Percentiles rank a stretch among this genome's conserved stretches.
Conservation (phyloP, 2,888 invertebrate species). For the Metallyticus violacea region DNA sequence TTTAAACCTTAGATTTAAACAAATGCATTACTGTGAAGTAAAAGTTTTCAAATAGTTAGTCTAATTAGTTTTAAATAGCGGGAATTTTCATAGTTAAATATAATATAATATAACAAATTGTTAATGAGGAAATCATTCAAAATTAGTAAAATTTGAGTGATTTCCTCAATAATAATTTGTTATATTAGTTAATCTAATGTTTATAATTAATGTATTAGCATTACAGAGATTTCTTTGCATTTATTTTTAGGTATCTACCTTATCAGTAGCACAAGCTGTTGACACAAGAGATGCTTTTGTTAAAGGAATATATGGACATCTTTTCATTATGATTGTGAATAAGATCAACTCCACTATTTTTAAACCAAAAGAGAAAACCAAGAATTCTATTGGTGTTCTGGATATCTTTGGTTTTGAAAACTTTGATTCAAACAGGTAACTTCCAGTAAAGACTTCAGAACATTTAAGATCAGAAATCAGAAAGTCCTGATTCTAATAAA, state of each 20-base stretch:
- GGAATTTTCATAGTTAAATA: no score
- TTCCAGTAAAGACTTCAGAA: neutral
- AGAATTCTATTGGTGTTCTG: constrained; percentile 82
- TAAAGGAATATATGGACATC: constrained; percentile 87
- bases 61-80: neutral
- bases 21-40: neutral
- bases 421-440: constrained; percentile 73
- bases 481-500: no score
- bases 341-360: constrained; percentile 85
- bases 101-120: no score
- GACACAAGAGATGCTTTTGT: constrained; percentile 91
- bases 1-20: neutral
- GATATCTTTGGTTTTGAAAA: constrained; percentile 98
- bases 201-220: no score
- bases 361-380: constrained; percentile 58
- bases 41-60: neutral
- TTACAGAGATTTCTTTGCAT: neutral
- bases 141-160: no score
- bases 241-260: constrained; percentile 53
- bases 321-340: constrained; percentile 86
- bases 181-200: no score
- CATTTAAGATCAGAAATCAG: no score
- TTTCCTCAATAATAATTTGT: no score
- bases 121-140: no score
- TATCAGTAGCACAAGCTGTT: constrained; percentile 71